These are phyloP conservation scores for Pycnomerus fuliginosus DNA, from an alignment of 2,888 invertebrate species.

Conservation along the genomic window DNA sequence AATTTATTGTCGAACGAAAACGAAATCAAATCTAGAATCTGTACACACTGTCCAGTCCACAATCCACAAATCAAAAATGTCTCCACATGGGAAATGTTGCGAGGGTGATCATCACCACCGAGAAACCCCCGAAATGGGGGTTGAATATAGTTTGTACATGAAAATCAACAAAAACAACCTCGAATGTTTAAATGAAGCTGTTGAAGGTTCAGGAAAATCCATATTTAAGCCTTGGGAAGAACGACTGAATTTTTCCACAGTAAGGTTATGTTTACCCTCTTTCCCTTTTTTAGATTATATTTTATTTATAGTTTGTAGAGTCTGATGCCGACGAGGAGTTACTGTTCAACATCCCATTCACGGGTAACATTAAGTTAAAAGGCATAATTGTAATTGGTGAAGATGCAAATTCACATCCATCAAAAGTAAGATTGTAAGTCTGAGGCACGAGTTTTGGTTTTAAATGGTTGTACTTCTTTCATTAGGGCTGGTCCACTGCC, in stretches of 20 bases:
- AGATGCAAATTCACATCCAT: slow-evolving; percentile 82
- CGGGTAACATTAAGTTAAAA: slow-evolving; percentile 92
- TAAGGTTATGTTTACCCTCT: slow-evolving; percentile 52
- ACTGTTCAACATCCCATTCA: slow-evolving; percentile 95
- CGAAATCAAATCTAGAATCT: too few relatives aligned
- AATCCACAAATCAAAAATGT: slow-evolving; percentile 53
- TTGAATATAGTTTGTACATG: slow-evolving; percentile 80
- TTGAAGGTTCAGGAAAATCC: slow-evolving; percentile 81
- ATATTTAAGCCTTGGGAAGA: slow-evolving; percentile 94
- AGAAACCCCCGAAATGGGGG: slow-evolving; percentile 68
- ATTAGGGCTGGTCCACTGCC: too few relatives aligned
- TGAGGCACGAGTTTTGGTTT: too few relatives aligned
- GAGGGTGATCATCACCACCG: slow-evolving; percentile 64
- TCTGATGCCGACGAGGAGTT: slow-evolving; percentile 97
- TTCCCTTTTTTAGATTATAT: slow-evolving; percentile 14
- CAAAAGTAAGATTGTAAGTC: slow-evolving; percentile 84
- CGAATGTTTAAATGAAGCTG: slow-evolving; percentile 86
- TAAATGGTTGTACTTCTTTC: too few relatives aligned
- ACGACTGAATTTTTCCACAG: slow-evolving; percentile 73
- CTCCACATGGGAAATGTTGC: slow-evolving; percentile 60
- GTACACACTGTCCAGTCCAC: too few relatives aligned
- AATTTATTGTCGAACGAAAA: too few relatives aligned
- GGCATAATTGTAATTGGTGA: slow-evolving; percentile 92
- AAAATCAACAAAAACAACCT: slow-evolving; percentile 88
- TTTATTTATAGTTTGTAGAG: slow-evolving; percentile 76